These are phyloP conservation scores for Arnoldichthys spilopterus DNA, from an alignment of 2,797 vertebrate species.

Conservation along the genomic window DNA sequence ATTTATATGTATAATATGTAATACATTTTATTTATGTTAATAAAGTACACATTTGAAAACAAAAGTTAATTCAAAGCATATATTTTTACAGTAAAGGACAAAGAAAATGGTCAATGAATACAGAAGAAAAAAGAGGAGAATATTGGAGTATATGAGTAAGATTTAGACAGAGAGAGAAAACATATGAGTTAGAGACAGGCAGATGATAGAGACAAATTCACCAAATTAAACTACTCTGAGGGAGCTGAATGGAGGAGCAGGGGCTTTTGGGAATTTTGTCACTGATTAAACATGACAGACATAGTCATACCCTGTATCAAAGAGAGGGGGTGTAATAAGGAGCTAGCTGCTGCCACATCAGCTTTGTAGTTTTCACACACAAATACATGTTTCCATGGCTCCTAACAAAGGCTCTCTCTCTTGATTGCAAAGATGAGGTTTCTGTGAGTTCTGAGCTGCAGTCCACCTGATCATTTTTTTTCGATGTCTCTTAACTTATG, in stretches of 20 bases:
- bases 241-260: slow-evolving; percentile 1
- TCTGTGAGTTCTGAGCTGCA: slow-evolving; percentile 54
- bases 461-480: slow-evolving; percentile 79
- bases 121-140: slow-evolving; percentile 15
- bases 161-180: slow-evolving; percentile 29
- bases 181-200: slow-evolving; percentile 6
- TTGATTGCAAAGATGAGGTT: neutral
- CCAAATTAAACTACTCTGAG: slow-evolving; percentile 31
- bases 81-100: slow-evolving; percentile 24
- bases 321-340: slow-evolving; percentile 19
- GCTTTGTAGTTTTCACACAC: slow-evolving; percentile 13
- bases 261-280: slow-evolving; percentile 8
- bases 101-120: neutral
- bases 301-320: slow-evolving; percentile 23
- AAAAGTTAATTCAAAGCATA: neutral
- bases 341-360: neutral
- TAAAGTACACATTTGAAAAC: slow-evolving; percentile 10
- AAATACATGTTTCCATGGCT: neutral
- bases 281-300: slow-evolving; percentile 49
- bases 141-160: neutral
- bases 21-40: no score
- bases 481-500: slow-evolving; percentile 63
- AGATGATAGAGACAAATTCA: slow-evolving; percentile 37
- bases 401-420: neutral
- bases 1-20: neutral